Evolutionary conservation across 2,113 vertebrate genomes (phyloP).

Genomic region (Hippoglossus stenolepis): DNA sequence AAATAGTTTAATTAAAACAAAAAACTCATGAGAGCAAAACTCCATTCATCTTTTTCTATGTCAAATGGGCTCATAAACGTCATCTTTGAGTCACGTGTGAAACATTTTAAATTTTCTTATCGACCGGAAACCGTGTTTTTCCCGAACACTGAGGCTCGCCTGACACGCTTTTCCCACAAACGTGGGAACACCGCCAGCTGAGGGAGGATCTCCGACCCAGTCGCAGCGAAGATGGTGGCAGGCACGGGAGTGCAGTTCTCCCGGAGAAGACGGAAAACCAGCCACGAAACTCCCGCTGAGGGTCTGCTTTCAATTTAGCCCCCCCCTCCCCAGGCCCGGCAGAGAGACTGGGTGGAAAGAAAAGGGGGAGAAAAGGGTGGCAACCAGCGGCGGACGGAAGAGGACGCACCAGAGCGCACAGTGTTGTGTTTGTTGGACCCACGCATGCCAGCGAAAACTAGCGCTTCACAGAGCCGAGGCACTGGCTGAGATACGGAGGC

Average conservation of each 20-base stretch:
- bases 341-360: constrained; percentile 12
- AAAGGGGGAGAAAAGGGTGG: constrained; percentile 59
- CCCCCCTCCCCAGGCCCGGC: constrained; percentile 5
- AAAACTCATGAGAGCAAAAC: not conserved
- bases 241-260: constrained; percentile 31
- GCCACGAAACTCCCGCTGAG: not conserved
- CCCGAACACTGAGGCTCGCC: not conserved
- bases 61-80: too few species aligned
- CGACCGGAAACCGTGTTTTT: constrained; percentile 54
- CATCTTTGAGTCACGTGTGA: not conserved
- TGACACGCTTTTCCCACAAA: constrained; percentile 52
- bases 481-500: constrained; percentile 21
- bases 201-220: constrained; percentile 74
- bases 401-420: constrained; percentile 71
- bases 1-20: not conserved
- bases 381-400: constrained; percentile 75
- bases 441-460: constrained; percentile 69
- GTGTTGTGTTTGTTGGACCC: constrained; percentile 71
- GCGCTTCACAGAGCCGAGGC: constrained; percentile 58
- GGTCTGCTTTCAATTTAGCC: not conserved
- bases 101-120: not conserved
- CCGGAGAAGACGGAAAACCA: constrained; percentile 39
- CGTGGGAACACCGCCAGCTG: constrained; percentile 70
- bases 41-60: not conserved
- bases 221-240: constrained; percentile 72